Evolutionary conservation across 2,113 vertebrate genomes (phyloP).

Genomic region (Callocephalon fimbriatum): DNA sequence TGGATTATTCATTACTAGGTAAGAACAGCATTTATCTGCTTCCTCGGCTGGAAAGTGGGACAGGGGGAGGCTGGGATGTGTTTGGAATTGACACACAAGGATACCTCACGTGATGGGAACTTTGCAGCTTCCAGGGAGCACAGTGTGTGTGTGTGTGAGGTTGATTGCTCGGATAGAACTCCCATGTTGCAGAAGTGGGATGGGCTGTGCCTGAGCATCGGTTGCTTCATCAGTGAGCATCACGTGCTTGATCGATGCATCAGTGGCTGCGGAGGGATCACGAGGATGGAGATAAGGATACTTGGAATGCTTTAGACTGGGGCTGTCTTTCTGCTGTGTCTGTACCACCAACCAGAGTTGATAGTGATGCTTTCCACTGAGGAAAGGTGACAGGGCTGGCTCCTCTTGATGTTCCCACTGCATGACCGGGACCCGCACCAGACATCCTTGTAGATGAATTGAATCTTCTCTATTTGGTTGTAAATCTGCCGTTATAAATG

Average conservation of each 20-base stretch:
- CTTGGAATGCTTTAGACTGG: not conserved
- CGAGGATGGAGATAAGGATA: not conserved
- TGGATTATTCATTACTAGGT: constrained; percentile 39
- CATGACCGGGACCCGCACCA: not conserved
- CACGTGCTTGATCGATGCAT: not conserved
- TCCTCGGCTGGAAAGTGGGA: not conserved
- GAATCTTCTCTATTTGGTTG: not conserved
- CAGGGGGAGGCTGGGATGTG: not conserved
- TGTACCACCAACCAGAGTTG: not conserved
- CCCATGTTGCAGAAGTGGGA: not conserved
- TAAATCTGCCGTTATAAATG: not conserved
- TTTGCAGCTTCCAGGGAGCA: rapidly evolving
- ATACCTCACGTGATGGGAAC: not conserved
- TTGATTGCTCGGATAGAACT: not conserved
- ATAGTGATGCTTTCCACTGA: not conserved
- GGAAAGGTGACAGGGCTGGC: not conserved
- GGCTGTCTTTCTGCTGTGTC: not conserved
- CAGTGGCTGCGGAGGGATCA: not conserved
- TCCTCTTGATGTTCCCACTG: not conserved
- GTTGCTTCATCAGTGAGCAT: not conserved
- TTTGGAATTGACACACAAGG: not conserved
- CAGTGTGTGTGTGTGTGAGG: not conserved
- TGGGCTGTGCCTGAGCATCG: not conserved
- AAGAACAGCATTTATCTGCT: not conserved
- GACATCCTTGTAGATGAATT: not conserved